phyloP scores from a whole-genome alignment of 2,113 vertebrate genomes.

The Cottus gobio region DNA sequence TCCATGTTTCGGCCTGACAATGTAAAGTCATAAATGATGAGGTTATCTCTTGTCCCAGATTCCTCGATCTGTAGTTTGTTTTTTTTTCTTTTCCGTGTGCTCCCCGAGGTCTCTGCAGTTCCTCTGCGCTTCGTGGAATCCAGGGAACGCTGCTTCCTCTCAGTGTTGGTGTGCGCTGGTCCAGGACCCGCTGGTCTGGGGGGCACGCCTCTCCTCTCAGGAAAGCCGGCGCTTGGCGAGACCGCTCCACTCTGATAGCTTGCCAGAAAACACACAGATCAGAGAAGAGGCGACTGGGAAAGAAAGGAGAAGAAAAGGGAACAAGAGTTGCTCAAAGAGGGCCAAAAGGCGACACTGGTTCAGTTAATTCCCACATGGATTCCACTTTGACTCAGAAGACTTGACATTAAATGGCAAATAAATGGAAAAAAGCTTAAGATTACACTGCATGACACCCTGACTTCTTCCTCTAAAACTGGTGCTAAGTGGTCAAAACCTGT shows the following conservation, averaged over 20 bases:
- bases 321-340: slow-evolving; percentile 32
- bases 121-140: slow-evolving; percentile 69
- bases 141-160: slow-evolving; percentile 68
- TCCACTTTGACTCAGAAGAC: not conserved
- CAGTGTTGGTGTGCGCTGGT: slow-evolving; percentile 49
- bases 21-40: slow-evolving; percentile 34
- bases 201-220: slow-evolving; percentile 66
- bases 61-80: not conserved
- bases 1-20: slow-evolving; percentile 22
- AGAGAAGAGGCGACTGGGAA: slow-evolving; percentile 48
- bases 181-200: slow-evolving; percentile 56
- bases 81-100: slow-evolving; percentile 13
- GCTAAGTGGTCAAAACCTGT: not conserved
- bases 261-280: slow-evolving; percentile 77
- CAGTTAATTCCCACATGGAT: slow-evolving; percentile 38
- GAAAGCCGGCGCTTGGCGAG: slow-evolving; percentile 67
- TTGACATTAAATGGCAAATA: slow-evolving; percentile 5
- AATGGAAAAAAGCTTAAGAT: not conserved
- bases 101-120: slow-evolving; percentile 56
- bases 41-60: slow-evolving; percentile 39
- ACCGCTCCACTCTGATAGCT: slow-evolving; percentile 63
- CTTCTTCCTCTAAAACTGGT: not conserved
- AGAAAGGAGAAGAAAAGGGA: slow-evolving; percentile 32
- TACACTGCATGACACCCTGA: not conserved
- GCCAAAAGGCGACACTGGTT: slow-evolving; percentile 30